These are phyloP conservation scores for Oxystoma pomonae DNA, from an alignment of 2,888 invertebrate genomes.

Conservation along the genomic window DNA sequence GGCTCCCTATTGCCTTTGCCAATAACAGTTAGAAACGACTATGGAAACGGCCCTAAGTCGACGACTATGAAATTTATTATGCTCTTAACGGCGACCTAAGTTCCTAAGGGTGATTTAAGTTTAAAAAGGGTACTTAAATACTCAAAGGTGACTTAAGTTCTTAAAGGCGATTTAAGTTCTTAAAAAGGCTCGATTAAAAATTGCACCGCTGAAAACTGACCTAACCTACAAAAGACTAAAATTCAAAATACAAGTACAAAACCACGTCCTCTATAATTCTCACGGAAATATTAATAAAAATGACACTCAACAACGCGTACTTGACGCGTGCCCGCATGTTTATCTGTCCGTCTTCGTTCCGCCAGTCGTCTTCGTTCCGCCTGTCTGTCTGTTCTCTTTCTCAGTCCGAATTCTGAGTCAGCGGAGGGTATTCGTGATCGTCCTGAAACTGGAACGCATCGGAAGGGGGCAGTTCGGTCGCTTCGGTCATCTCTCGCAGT, in stretches of 20 bases:
- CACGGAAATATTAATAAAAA: conserved; percentile 42
- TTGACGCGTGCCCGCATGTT: conserved; percentile 28
- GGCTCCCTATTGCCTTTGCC: too few relatives aligned
- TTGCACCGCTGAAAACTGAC: neutral
- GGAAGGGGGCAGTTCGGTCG: conserved; percentile 67
- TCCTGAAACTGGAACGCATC: conserved; percentile 73
- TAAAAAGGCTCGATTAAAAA: neutral
- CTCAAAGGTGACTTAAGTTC: too few relatives aligned
- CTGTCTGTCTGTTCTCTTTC: conserved; percentile 21
- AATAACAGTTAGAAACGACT: too few relatives aligned
- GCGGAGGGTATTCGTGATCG: conserved; percentile 80
- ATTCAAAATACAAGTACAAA: conserved; percentile 27
- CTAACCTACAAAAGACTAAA: conserved; percentile 1
- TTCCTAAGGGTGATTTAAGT: too few relatives aligned
- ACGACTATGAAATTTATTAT: too few relatives aligned
- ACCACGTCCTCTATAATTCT: conserved; percentile 42
- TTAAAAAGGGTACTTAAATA: too few relatives aligned
- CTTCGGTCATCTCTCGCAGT: conserved; percentile 68
- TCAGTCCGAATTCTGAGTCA: conserved; percentile 60
- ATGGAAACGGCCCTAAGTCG: too few relatives aligned
- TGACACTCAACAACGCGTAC: conserved; percentile 39
- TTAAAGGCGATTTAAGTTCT: too few relatives aligned
- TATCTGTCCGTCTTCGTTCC: conserved; percentile 12
- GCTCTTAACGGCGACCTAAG: too few relatives aligned
- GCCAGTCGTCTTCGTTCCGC: conserved; percentile 1